Evolutionary conservation across 1,140 invertebrate species (phyloP), one percentile per base, ranked within the genome.

Genomic region (Goniozus legneri): DNA sequence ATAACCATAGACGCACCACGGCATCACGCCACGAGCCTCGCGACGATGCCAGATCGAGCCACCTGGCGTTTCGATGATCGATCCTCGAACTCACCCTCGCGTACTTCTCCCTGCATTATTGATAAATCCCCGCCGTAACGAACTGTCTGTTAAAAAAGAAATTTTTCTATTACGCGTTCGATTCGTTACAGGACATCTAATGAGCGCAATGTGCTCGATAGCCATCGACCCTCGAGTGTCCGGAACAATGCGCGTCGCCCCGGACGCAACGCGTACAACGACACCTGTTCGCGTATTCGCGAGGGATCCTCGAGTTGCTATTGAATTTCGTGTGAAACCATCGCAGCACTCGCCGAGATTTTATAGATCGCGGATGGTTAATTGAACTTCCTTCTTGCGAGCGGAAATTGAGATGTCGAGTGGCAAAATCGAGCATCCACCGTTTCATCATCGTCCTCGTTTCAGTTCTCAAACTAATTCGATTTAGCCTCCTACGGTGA

Each of bases 371-470:
- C 10, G 24, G 24, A 27, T 27, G 32, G 47, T 50, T 50, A 50
- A 50, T 50, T 37, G 14, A 7, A 38, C 50, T 39, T 47, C 19
- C 39, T n/a, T 40, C 19, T 15, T 14, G 20, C 39, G 24, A n/a
- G 13, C 20, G 52, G 45, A 52, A 52, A 55, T 48, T 48, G 21
- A 36, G 45, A 55, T 35, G 44, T 48, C 40, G 48, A 24, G 31
- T 27, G 31, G 14, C 27, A 47, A 13, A 52, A 52, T 38, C 34
- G 50, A 52, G 52, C 31, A 36, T 7, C 38, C 8, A 21, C 8
- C 35, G 36, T 50, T 50, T 46, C 37, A 50, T 50, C 52, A 45
- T 34, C n/a, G n/a, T n/a, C n/a, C n/a, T n/a, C n/a, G n/a, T n/a
- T n/a, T n/a, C n/a, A n/a, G 19, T 6, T 46, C 35, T 24, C 35